A percentile compares a stretch with the other conserved stretches of the same genome.
Conservation (phyloP, 2,888 invertebrate species). For the Lissonota sp. region DNA sequence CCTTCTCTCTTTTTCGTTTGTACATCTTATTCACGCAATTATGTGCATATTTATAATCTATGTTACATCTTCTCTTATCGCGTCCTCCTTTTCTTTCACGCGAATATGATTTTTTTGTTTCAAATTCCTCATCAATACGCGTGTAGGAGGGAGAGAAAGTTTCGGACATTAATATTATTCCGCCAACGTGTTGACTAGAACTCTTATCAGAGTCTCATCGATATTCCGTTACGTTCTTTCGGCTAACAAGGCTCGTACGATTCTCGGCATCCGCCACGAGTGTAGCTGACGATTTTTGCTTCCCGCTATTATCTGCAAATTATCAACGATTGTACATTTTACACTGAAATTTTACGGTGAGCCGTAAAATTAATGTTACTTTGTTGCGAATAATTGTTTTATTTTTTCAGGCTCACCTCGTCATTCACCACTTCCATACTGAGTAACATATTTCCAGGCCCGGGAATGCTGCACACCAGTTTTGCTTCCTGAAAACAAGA, state of each 20-base stretch:
- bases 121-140: background rate
- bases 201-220: conserved; percentile 49
- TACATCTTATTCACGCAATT: conserved; percentile 64
- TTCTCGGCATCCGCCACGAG: conserved; percentile 87
- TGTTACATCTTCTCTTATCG: conserved; percentile 55
- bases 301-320: conserved; percentile 88
- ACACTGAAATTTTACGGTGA: conserved; percentile 15
- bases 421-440: conserved; percentile 88
- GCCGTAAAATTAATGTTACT: background rate
- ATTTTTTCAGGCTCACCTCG: conserved; percentile 84
- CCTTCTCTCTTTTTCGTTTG: conserved; percentile 56
- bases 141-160: background rate
- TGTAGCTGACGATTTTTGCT: conserved; percentile 89
- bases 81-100: conserved; percentile 33
- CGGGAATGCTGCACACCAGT: conserved; percentile 87
- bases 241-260: conserved; percentile 75
- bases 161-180: conserved; percentile 8
- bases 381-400: background rate
- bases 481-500: conserved; percentile 76
- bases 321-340: conserved; percentile 19
- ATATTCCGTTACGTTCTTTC: conserved; percentile 69
- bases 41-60: conserved; percentile 72
- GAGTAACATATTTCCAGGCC: conserved; percentile 90
- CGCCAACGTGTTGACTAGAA: conserved; percentile 66
- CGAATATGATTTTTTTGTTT: conserved; percentile 30